phyloP scores from a whole-genome alignment of 53 echinoderm and acorn worm species.

The Echinarachnius parma region DNA sequence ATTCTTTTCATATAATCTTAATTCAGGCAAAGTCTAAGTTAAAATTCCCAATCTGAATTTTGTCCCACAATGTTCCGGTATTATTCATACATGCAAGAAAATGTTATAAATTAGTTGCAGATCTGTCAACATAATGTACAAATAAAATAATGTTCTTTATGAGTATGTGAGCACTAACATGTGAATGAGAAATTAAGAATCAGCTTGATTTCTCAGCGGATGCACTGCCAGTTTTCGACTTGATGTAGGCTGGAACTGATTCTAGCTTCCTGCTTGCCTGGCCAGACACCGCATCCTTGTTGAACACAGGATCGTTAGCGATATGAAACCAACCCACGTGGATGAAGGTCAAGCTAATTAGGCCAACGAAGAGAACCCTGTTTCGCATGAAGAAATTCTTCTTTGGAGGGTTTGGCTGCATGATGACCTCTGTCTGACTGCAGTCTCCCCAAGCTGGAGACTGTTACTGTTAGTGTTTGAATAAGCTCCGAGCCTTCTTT shows the following conservation, averaged over 20 bases:
- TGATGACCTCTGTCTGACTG: too few species aligned
- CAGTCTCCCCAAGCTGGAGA: too few species aligned
- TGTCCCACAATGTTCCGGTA: too few species aligned
- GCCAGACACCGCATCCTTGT: conserved; percentile 30
- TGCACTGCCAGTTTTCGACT: conserved; percentile 20
- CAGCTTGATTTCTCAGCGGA: conserved; percentile 35
- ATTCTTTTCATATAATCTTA: too few species aligned
- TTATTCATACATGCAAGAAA: too few species aligned
- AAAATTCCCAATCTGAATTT: too few species aligned
- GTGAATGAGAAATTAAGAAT: neutral
- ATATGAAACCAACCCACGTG: conserved; percentile 84
- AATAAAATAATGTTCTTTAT: too few species aligned
- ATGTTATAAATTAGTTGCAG: too few species aligned
- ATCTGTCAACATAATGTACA: too few species aligned
- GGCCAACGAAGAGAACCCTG: conserved; percentile 62
- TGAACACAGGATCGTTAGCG: conserved; percentile 53
- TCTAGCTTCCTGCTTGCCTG: neutral
- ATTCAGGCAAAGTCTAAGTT: too few species aligned
- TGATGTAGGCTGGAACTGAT: conserved; percentile 45
- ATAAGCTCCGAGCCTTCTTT: too few species aligned
- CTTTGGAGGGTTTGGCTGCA: conserved; percentile 23
- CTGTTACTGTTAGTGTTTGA: too few species aligned
- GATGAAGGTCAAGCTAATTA: conserved; percentile 59
- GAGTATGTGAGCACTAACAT: neutral
- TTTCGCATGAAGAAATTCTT: conserved; percentile 70